phyloP scores from a whole-genome alignment of 1,140 invertebrate genomes.

The Megathymus violae region DNA sequence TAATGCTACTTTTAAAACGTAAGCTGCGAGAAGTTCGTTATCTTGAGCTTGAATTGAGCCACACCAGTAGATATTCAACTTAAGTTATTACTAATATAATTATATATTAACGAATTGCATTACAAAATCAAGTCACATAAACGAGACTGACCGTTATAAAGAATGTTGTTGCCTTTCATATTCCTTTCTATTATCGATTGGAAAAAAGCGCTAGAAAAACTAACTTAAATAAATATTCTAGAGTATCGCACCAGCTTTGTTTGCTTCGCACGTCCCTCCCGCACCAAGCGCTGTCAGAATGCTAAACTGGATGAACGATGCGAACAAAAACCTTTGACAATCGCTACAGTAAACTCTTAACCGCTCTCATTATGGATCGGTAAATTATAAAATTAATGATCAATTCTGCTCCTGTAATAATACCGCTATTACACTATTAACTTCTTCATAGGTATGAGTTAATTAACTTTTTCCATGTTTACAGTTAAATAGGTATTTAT shows the following conservation, averaged over 20 bases:
- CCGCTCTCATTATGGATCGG: conserved; percentile 40
- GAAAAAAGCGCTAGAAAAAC: not conserved
- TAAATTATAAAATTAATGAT: conserved; percentile 50
- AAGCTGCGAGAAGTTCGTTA: no score
- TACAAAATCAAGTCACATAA: no score
- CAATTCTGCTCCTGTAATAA: conserved; percentile 45
- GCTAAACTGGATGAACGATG: conserved; percentile 42
- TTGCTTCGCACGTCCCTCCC: conserved; percentile 56
- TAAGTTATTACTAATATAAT: no score
- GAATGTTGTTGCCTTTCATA: not conserved
- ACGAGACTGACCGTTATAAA: no score
- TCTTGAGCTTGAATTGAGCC: no score
- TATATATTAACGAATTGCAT: no score
- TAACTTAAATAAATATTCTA: conserved; percentile 5
- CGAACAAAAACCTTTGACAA: conserved; percentile 39
- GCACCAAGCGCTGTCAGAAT: conserved; percentile 51
- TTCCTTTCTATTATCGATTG: not conserved
- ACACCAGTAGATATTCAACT: no score
- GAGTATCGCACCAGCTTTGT: conserved; percentile 52
- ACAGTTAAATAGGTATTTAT: no score
- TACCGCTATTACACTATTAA: conserved; percentile 45
- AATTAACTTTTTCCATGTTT: conserved; percentile 1
- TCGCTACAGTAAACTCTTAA: conserved; percentile 36
- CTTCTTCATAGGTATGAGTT: conserved; percentile 4
- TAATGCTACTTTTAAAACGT: no score